Evolutionary conservation across 1,140 invertebrate species (phyloP), one percentile per base, ranked within the genome.

Genomic region (Procambarus virginalis): DNA sequence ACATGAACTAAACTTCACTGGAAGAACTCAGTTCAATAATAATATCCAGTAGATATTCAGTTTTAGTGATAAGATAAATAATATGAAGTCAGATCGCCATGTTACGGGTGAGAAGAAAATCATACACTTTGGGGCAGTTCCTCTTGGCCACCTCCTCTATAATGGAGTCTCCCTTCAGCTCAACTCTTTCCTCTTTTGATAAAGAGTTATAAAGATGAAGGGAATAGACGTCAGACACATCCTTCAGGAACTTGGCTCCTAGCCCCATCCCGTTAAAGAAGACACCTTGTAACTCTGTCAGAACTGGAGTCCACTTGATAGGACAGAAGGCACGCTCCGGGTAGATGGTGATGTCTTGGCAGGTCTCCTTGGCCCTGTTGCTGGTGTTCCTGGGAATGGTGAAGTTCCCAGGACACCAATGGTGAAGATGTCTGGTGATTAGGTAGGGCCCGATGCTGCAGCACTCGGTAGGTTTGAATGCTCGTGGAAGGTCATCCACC

Each of bases 381-480:
- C 12, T 55, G 51, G 12, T 55, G 51, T 55, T 12, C 8, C 12
- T 55, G 8, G 8, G 8, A 10, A 51, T 48, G 77, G 85, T n/a
- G n/a, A 80, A 46, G 77, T 64, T 70, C 12, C 70, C 60, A 17
- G 85, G 85, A 58, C 85, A 87, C 10, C 14, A 10, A 34, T n/a
- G 58, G 55, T 87, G 76, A 0, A 87, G 85, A 60, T 80, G 60
- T n/a, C 34, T 76, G 2, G 77, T 87, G 12, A 87, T 58, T 34
- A 87, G 85, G 58, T 87, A 60, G 6, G 85, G 55, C 10, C 85
- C 85, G 48, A 87, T 87, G 60, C 85, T 87, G 76, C 12, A 48
- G 45, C 70, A 80, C 2, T 46, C 70, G 10, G 9, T 64, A 10
- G 76, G 76, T 22, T 80, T 12, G 55, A 55, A 87, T 12, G n/a